Evolutionary conservation across 2,888 invertebrate species (phyloP), one percentile per base, ranked within the genome.

Genomic region (Diarsia dahlii): DNA sequence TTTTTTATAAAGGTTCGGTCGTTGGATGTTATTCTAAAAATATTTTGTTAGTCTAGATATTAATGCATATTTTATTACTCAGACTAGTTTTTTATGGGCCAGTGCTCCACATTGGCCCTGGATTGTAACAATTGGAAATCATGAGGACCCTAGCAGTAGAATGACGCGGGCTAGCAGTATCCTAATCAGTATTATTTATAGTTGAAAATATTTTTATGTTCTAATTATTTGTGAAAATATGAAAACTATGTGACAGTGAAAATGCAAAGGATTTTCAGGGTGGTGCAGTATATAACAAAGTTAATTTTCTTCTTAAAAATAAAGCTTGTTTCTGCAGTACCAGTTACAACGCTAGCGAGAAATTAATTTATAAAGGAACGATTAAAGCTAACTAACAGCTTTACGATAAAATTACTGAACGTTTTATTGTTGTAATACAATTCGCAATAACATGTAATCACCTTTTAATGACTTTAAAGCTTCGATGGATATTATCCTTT

Each of bases 401-500:
- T 74, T 23, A 63, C 70, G 66, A 80, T 82, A 75, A 80, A 80
- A 80, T 80, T 52, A 65, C 39, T 15, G 48, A 69, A 56, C 71
- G 34, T 68, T 83, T 83, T 73, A 75, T 75, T 64, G 50, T 46
- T 63, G 65, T 84, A 77, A 69, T 77, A 75, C 71, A 71, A 82
- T 72, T 74, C 67, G 54, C 69, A 68, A 76, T 64, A 71, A 72
- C 72, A 67, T 63, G 76, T 90, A 90, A 92, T 91, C 89, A 85
- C 82, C 76, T 88, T 90, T 90, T 90, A 91, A 90, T 88, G 89
- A 88, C 88, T 85, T 90, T 88, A 87, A 88, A 85, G 83, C 87
- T 89, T 89, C 82, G 86, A 90, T 90, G 89, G 88, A 84, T 89
- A 83, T 84, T 88, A 80, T 85, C 88, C 85, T 89, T 90, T 87